A percentile compares a stretch with the other conserved stretches of the same genome.
Evolutionary conservation across 1,140 invertebrate genomes (phyloP).

Genomic region (Calliopsis andreniformis): DNA sequence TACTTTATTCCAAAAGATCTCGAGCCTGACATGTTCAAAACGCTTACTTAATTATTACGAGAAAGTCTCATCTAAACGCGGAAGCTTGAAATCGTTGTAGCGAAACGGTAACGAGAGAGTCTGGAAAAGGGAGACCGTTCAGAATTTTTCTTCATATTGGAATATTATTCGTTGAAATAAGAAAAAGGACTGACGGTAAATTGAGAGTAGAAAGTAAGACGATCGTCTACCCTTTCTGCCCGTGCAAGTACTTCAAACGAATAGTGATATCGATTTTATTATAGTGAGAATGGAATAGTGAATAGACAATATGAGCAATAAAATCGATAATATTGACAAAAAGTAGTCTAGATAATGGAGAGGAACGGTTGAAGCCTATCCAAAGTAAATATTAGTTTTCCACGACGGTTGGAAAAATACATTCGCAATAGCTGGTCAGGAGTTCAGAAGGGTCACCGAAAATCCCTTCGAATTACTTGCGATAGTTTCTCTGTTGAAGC

Average conservation of each 20-base stretch:
- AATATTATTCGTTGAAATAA: not conserved
- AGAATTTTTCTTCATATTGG: too few relatives aligned
- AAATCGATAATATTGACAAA: too few relatives aligned
- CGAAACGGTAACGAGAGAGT: constrained; percentile 38
- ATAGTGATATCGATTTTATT: too few relatives aligned
- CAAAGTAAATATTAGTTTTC: not conserved
- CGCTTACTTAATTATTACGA: constrained; percentile 38
- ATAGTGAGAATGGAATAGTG: not conserved
- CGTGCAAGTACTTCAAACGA: not conserved
- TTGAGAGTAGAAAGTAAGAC: constrained; percentile 11
- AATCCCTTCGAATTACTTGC: too few relatives aligned
- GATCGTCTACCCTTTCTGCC: not conserved
- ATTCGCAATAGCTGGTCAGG: too few relatives aligned
- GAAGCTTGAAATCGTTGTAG: constrained; percentile 29
- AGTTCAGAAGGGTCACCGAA: too few relatives aligned
- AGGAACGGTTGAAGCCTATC: not conserved
- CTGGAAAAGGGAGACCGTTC: constrained; percentile 23
- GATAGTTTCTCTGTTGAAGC: too few relatives aligned
- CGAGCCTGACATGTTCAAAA: not conserved
- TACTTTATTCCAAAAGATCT: not conserved
- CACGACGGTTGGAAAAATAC: too few relatives aligned
- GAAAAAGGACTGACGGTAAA: not conserved
- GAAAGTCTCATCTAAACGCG: constrained; percentile 37
- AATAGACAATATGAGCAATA: too few relatives aligned
- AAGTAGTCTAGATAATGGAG: too few relatives aligned